Base-by-base conservation (phyloP, 2,888 invertebrate species). In the Rhabditoides inermis region DNA sequence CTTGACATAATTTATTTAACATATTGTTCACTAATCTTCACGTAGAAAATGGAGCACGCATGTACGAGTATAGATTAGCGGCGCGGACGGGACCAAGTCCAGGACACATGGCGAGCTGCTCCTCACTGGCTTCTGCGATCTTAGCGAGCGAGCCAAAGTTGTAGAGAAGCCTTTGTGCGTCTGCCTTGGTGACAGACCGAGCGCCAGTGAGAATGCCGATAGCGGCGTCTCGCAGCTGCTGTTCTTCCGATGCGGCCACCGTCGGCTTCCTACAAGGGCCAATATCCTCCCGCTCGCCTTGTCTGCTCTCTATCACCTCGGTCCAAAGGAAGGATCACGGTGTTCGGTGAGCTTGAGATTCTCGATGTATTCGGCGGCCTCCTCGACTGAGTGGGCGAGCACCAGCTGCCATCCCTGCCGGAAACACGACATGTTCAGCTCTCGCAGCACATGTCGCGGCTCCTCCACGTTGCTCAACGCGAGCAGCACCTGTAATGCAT, bases 291-390 rank as follows among this genome's bases (percentile, higher is more conserved):
- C n/a, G n/a, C n/a, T n/a, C n/a, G n/a, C n/a, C n/a, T 51, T 32
- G 28, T 27, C 44, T 3, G 37, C 42, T 51, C 49, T 53, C 50
- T 36, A 28, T 45, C n/a, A n/a, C n/a, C n/a, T n/a, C n/a, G n/a
- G n/a, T n/a, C n/a, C n/a, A n/a, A n/a, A 49, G 27, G 44, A 42
- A 39, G 55, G 41, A 44, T 58, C 57, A 42, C 60, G 60, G 27
- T 60, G 60, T 50, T 74, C 69, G 15, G 65, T 51, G 45, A 68
- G 44, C 52, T 75, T 73, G 47, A 74, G 57, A 27, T 59, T 69
- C 55, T 75, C 75, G 37, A 75, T 59, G 58, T 73, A 75, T 50
- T 75, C 75, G 20, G 72, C 75, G 3, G 75, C 75, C 53, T 75
- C 75, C 58, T 75, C 75, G 22, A 69, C 72, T 45, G 73, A 65